Evolutionary conservation across 2,888 invertebrate genomes (phyloP).

Genomic region (Onchidella celtica): DNA sequence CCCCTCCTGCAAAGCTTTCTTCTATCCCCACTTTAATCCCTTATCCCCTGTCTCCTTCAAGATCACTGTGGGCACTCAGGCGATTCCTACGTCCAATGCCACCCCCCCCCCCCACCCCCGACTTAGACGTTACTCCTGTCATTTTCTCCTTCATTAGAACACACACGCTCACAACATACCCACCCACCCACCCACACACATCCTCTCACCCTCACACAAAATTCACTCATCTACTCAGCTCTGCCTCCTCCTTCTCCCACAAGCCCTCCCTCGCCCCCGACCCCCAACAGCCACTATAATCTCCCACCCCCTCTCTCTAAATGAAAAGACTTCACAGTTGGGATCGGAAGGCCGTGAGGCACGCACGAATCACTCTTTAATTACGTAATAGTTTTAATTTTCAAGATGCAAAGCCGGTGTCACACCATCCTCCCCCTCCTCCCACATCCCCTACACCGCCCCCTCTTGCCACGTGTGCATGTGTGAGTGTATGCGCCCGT

Average conservation of each 20-base stretch:
- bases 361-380: background rate
- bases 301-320: background rate
- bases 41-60: background rate
- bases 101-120: no score
- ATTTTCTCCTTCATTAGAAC: background rate
- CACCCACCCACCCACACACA: background rate
- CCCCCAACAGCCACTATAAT: background rate
- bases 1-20: background rate
- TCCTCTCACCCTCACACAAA: no score
- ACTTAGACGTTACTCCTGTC: no score
- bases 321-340: background rate
- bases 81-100: background rate
- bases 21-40: no score
- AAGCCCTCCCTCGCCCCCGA: background rate
- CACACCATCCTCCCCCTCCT: no score
- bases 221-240: no score
- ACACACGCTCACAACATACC: background rate
- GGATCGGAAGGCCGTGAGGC: background rate
- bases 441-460: no score
- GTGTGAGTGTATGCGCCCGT: no score
- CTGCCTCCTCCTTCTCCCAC: no score
- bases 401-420: no score
- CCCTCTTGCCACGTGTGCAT: no score
- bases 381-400: slow-evolving; percentile 12
- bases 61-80: background rate